Conservation (phyloP, 2,797 vertebrate genomes). For the Decapterus maruadsi region DNA sequence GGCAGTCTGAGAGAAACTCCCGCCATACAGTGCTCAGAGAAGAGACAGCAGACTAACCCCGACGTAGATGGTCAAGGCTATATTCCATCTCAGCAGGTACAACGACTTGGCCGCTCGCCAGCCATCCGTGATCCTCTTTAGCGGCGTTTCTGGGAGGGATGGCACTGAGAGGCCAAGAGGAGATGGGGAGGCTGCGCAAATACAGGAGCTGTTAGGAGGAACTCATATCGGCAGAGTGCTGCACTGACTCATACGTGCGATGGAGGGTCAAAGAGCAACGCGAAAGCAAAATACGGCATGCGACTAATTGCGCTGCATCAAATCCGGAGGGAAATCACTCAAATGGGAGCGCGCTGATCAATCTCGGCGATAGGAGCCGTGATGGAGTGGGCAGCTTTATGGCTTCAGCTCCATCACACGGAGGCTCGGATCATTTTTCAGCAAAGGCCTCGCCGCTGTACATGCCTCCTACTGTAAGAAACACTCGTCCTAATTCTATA, state of each 20-base stretch:
- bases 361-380: conserved; percentile 66
- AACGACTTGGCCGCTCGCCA: conserved; percentile 70
- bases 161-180: conserved; percentile 63
- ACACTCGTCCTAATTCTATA: conserved; percentile 45
- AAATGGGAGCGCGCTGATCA: conserved; percentile 80
- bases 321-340: conserved; percentile 83
- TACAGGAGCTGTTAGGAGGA: conserved; percentile 70
- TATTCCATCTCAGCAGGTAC: conserved; percentile 70
- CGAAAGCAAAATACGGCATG: conserved; percentile 69
- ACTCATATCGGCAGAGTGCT: conserved; percentile 78
- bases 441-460: conserved; percentile 51
- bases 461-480: conserved; percentile 52
- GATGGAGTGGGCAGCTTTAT: conserved; percentile 81
- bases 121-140: conserved; percentile 70
- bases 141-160: conserved; percentile 29
- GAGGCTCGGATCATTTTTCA: conserved; percentile 66
- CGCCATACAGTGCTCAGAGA: not conserved
- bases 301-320: conserved; percentile 78
- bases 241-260: conserved; percentile 54
- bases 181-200: conserved; percentile 60
- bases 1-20: conserved; percentile 44
- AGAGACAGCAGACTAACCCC: conserved; percentile 50
- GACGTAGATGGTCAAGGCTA: conserved; percentile 50
- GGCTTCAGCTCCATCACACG: conserved; percentile 62
- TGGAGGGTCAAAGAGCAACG: conserved; percentile 67